These are phyloP conservation scores for Lithobius niger DNA, from an alignment of 1,140 invertebrate genomes.

Conservation along the genomic window DNA sequence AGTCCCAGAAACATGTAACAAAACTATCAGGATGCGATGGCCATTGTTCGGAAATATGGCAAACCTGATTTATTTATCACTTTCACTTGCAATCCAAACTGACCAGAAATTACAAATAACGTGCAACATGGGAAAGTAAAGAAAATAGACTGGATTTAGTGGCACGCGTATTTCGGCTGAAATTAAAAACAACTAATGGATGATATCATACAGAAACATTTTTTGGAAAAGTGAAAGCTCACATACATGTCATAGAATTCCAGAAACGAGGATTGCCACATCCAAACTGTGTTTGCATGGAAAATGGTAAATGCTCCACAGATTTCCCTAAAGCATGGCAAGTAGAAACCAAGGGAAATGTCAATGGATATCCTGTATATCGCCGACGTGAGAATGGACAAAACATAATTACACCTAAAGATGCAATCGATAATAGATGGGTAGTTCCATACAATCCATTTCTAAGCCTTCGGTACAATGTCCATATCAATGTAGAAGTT, in stretches of 20 bases:
- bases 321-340: constrained; percentile 1
- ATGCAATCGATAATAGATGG: neutral
- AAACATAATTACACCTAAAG: neutral
- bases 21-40: constrained; percentile 33
- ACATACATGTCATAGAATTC: constrained; percentile 36
- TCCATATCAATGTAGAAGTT: neutral
- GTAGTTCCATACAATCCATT: neutral
- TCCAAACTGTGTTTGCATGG: constrained; percentile 18
- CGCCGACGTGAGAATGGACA: neutral
- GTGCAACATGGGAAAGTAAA: constrained; percentile 22
- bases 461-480: neutral
- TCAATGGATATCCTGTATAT: neutral
- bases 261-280: constrained; percentile 40
- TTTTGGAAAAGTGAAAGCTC: constrained; percentile 28
- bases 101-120: constrained; percentile 30
- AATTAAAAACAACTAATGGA: constrained; percentile 26
- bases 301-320: constrained; percentile 13
- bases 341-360: neutral
- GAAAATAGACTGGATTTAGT: constrained; percentile 29
- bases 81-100: constrained; percentile 36
- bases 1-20: constrained; percentile 32
- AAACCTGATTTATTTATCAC: constrained; percentile 21
- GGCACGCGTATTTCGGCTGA: constrained; percentile 30
- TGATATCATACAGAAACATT: constrained; percentile 19
- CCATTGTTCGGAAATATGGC: constrained; percentile 12